Evolutionary conservation across 2,797 vertebrate genomes (phyloP).

Genomic region (Brotula barbata): DNA sequence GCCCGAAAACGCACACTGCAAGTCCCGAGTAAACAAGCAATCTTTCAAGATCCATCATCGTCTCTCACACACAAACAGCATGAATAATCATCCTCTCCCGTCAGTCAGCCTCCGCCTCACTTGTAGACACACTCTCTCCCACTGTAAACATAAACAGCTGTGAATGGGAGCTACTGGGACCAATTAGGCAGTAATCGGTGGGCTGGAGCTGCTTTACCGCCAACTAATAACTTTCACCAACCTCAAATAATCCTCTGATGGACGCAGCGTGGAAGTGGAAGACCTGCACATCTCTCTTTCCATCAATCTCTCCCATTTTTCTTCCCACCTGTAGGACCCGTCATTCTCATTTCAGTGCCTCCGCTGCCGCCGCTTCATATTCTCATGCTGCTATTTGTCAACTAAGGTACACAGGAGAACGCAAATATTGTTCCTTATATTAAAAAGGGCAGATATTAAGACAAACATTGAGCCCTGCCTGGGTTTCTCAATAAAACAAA

Average conservation of each 20-base stretch:
- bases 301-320: slow-evolving; percentile 19
- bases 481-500: slow-evolving; percentile 29
- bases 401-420: slow-evolving; percentile 5
- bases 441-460: slow-evolving; percentile 16
- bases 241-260: slow-evolving; percentile 47
- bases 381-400: slow-evolving; percentile 5
- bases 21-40: slow-evolving; percentile 44
- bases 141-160: slow-evolving; percentile 62
- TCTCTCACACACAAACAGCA: slow-evolving; percentile 20
- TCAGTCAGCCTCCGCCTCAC: slow-evolving; percentile 26
- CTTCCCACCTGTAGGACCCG: slow-evolving; percentile 17
- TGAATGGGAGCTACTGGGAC: slow-evolving; percentile 61
- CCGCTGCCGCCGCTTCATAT: not conserved
- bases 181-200: slow-evolving; percentile 66
- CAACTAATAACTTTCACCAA: slow-evolving; percentile 59
- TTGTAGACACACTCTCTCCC: slow-evolving; percentile 13
- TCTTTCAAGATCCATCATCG: slow-evolving; percentile 45
- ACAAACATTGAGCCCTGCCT: not conserved
- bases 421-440: not conserved
- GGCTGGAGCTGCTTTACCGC: slow-evolving; percentile 56
- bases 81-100: slow-evolving; percentile 34
- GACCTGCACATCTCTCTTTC: slow-evolving; percentile 27
- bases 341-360: slow-evolving; percentile 6
- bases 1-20: slow-evolving; percentile 27
- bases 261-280: slow-evolving; percentile 12